A percentile compares a stretch with the other conserved stretches of the same genome.
phyloP scores from a whole-genome alignment of 1,140 invertebrate species.

The Panagrolaimus sp. region DNA sequence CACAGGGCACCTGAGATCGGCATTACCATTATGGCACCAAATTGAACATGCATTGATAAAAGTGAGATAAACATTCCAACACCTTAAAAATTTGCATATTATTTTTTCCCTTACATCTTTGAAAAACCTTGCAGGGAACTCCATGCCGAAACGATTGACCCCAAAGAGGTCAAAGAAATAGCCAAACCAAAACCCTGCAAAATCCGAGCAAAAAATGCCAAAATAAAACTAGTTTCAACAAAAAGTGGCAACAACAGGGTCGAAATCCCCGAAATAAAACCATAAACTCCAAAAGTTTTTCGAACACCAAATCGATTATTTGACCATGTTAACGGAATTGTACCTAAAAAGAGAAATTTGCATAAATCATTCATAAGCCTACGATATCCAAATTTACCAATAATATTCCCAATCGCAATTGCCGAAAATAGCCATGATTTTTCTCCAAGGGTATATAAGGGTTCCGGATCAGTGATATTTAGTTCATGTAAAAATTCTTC shows the following conservation, averaged over 20 bases:
- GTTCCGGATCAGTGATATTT: not conserved
- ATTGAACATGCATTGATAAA: conserved; percentile 21
- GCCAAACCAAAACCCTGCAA: conserved; percentile 15
- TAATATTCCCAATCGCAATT: conserved; percentile 37
- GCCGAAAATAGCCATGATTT: conserved; percentile 38
- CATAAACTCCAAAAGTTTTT: not conserved
- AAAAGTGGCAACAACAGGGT: not conserved
- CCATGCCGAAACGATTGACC: not conserved
- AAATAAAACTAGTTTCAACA: not conserved
- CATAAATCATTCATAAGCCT: too few species aligned
- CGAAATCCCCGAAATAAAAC: not conserved
- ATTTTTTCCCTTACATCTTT: not conserved
- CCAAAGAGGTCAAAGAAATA: conserved; percentile 3
- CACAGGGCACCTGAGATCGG: conserved; percentile 44
- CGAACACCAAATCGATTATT: not conserved
- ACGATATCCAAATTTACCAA: conserved; percentile 12
- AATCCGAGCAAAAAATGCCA: conserved; percentile 14
- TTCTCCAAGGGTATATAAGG: conserved; percentile 21
- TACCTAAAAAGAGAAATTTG: not conserved
- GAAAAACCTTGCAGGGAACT: not conserved
- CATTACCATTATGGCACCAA: conserved; percentile 43
- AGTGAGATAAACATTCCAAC: conserved; percentile 11
- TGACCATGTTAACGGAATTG: not conserved
- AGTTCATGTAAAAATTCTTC: not conserved
- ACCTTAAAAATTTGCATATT: not conserved